Base-by-base conservation (phyloP, 2,797 vertebrate genomes). In the Leptoclinus maculatus region DNA sequence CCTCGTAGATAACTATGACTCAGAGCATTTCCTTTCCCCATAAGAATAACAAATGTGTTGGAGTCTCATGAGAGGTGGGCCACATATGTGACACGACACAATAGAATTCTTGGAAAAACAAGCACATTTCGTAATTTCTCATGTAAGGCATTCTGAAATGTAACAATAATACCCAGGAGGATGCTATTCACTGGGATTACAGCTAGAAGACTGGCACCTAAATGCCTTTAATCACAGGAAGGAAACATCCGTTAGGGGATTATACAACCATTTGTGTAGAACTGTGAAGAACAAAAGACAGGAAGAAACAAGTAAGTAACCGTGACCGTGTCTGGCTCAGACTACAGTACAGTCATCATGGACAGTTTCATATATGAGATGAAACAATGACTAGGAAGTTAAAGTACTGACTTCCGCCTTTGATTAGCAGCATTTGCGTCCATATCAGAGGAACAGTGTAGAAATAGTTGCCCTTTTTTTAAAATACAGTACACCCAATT, bases 21-120 rank as follows among this genome's bases (percentile, higher is more conserved):
- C 49, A 16, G 17, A 36, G 67, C 36, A 14, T 70, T 83, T 81
- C 62, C 0, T 27, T 34, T 51, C 74, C 49, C 78, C 21, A 54
- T 70, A 72, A 74, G 64, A 69, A 11, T 59, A 2, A 23, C 12
- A 51, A 76, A 53, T 16, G 51, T 14, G 25, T 56, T 16, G 56
- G 8, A 34, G 70, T 73, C 77, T 78, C 77, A 7, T 6, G 75
- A 78, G 76, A 7, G 71, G 63, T 39, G 67, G 62, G 58, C 72
- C 69, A 79, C 78, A 67, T 74, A 68, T n/a, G 58, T 68, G 69
- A 78, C 71, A 36, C 0, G 9, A 78, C 53, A 75, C 17, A 65
- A 68, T 39, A 13, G 21, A 23, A 59, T 60, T 59, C 49, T 16
- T 12, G 34, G 71, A 74, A 60, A 80, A 85, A 80, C 47, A 76